Conservation (phyloP, 2,797 vertebrate species). For the Sparidentex hasta region DNA sequence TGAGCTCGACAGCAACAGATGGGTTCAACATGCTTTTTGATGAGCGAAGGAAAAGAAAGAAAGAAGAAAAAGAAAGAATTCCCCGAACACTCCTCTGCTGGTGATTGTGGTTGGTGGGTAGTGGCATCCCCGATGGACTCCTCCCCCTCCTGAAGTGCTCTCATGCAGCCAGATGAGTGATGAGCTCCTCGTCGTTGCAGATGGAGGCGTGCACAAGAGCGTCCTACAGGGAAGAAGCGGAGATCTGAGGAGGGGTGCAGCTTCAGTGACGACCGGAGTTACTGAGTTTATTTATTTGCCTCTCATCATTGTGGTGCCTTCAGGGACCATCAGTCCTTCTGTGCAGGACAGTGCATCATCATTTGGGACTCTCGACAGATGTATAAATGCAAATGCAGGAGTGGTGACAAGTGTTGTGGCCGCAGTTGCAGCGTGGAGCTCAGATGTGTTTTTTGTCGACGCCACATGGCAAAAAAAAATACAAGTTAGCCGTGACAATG, state of each 20-base stretch:
- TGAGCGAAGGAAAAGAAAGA: neutral
- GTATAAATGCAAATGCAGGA: no score
- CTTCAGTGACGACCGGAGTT: neutral
- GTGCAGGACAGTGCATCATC: neutral
- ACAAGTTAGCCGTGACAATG: neutral
- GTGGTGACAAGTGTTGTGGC: neutral
- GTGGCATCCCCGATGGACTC: constrained; percentile 13
- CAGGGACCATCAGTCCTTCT: constrained; percentile 26
- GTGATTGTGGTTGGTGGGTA: constrained; percentile 32
- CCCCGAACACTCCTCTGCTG: constrained; percentile 25
- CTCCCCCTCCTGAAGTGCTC: constrained; percentile 34
- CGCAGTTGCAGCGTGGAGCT: neutral
- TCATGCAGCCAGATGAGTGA: constrained; percentile 50
- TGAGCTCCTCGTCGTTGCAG: constrained; percentile 30
- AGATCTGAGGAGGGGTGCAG: constrained; percentile 13
- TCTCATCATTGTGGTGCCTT: constrained; percentile 32
- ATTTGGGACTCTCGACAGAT: neutral
- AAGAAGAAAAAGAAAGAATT: neutral
- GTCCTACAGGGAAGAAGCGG: constrained; percentile 15
- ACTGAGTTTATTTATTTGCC: neutral
- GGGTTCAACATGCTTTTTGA: constrained; percentile 37
- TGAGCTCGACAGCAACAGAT: constrained; percentile 31
- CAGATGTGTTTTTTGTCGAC: neutral
- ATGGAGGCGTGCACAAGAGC: constrained; percentile 43
- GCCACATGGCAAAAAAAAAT: neutral